Conservation (phyloP, 1,140 invertebrate species). For the Caenorhabditis brenneri region DNA sequence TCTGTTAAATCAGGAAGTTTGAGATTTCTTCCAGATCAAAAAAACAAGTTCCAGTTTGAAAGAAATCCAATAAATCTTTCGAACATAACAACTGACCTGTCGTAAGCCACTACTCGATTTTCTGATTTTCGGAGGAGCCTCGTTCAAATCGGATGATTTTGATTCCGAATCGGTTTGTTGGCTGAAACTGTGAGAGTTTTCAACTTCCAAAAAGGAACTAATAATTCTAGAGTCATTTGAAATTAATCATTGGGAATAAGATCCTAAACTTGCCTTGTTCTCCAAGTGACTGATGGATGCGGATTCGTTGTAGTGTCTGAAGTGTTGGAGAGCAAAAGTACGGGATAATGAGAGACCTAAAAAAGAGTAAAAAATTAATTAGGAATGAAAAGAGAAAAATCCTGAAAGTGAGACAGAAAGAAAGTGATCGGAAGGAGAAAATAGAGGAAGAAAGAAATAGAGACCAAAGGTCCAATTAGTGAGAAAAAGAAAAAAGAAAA, state of each 20-base stretch:
- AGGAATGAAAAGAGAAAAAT: not conserved
- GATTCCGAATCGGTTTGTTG: constrained; percentile 4
- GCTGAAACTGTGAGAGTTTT: too few relatives aligned
- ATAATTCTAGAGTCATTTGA: too few relatives aligned
- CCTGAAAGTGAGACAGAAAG: not conserved
- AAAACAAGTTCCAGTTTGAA: not conserved
- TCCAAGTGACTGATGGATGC: constrained; percentile 5
- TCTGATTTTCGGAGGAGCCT: not conserved
- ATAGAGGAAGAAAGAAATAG: not conserved
- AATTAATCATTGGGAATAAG: not conserved
- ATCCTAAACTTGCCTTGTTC: not conserved
- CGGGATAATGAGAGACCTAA: constrained; percentile 22
- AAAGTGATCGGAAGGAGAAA: not conserved
- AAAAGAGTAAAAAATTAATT: not conserved
- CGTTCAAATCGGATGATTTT: not conserved
- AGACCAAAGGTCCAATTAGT: constrained; percentile 36
- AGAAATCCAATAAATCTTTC: not conserved
- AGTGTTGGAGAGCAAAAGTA: not conserved
- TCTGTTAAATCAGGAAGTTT: too few relatives aligned
- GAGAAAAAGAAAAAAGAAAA: not conserved
- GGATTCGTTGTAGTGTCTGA: constrained; percentile 6
- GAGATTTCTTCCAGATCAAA: too few relatives aligned
- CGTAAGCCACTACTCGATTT: constrained; percentile 10
- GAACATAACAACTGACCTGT: constrained; percentile 15
- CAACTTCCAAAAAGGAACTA: too few relatives aligned